phyloP scores from a whole-genome alignment of 2,888 invertebrate genomes.

The Thereva nobilitata region DNA sequence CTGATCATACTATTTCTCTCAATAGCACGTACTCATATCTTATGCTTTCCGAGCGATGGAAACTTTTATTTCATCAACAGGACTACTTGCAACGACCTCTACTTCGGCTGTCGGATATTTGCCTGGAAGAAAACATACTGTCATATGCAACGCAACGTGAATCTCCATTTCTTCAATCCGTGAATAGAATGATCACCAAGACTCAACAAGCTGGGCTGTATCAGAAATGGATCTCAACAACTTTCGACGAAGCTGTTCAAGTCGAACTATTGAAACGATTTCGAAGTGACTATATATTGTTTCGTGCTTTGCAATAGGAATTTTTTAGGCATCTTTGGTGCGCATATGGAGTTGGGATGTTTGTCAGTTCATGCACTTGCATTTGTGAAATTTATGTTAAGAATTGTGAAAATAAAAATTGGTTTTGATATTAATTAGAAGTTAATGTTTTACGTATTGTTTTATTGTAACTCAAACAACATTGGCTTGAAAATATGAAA shows the following conservation, averaged over 20 bases:
- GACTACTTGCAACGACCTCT: background rate
- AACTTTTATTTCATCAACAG: slow-evolving; percentile 16
- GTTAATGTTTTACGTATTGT: no score
- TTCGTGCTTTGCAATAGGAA: no score
- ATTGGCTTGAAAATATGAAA: no score
- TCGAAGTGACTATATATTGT: no score
- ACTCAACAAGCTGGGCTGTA: slow-evolving; percentile 13
- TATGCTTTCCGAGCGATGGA: background rate
- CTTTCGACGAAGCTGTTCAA: slow-evolving; percentile 12
- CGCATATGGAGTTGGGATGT: no score
- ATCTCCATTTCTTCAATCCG: slow-evolving; percentile 26
- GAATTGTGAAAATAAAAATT: no score
- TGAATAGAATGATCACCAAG: slow-evolving; percentile 5
- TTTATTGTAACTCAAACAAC: no score
- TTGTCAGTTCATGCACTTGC: no score
- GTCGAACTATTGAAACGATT: background rate
- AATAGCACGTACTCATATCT: slow-evolving; percentile 26
- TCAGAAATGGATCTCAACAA: slow-evolving; percentile 5
- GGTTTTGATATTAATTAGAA: no score
- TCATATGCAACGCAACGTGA: slow-evolving; percentile 20
- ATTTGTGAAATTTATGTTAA: no score
- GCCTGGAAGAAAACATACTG: slow-evolving; percentile 10
- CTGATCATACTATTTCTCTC: slow-evolving; percentile 9
- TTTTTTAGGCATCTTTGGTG: no score
- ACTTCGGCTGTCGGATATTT: slow-evolving; percentile 17